Percentiles rank a stretch among this genome's conserved stretches.
Evolutionary conservation across 2,113 vertebrate genomes (phyloP).

Genomic region (Poecile atricapillus): DNA sequence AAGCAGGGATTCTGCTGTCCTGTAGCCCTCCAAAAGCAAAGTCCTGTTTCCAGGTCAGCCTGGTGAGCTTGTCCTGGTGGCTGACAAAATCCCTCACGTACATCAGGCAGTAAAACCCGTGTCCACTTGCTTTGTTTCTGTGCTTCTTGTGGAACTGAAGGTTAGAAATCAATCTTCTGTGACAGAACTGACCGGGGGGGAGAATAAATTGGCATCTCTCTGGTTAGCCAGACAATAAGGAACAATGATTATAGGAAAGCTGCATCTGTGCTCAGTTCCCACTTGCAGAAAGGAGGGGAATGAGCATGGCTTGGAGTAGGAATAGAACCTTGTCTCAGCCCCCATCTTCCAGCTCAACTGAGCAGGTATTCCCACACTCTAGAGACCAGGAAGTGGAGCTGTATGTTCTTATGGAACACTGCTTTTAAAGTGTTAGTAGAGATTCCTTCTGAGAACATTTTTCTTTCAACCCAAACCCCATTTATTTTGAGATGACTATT

Average conservation of each 20-base stretch:
- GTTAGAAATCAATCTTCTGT: background rate
- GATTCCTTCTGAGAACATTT: background rate
- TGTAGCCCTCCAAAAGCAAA: background rate
- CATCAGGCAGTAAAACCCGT: background rate
- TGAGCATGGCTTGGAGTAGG: background rate
- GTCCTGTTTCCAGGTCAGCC: background rate
- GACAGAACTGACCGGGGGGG: background rate
- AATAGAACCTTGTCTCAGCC: background rate
- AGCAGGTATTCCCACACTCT: background rate
- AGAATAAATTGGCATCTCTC: background rate
- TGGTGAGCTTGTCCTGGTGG: background rate
- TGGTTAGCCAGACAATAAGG: background rate
- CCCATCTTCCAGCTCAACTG: background rate
- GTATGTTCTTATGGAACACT: background rate
- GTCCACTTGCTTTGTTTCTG: conserved; percentile 17
- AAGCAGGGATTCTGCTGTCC: conserved; percentile 29
- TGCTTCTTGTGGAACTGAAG: background rate
- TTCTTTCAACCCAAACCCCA: background rate
- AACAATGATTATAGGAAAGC: background rate
- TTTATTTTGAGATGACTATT: background rate
- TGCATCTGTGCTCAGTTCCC: background rate
- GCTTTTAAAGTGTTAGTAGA: conserved; percentile 9
- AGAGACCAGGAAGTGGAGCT: background rate
- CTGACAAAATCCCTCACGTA: background rate
- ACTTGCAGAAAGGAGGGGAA: background rate